Conservation (phyloP, 2,113 vertebrate species). For the Hippopotamus amphibius region DNA sequence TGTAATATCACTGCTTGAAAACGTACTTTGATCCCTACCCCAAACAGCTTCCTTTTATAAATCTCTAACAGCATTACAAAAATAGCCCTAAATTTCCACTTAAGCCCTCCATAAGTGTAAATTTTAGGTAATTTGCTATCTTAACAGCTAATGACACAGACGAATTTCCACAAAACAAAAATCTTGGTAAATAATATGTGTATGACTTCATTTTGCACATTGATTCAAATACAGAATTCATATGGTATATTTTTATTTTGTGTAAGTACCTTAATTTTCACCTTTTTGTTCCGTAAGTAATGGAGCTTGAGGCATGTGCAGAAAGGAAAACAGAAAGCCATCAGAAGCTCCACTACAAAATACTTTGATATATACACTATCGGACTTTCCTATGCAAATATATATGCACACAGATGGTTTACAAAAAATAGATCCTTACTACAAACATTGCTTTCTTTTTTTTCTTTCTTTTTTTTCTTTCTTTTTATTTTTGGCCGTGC, state of each 20-base stretch:
- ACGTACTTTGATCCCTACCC: background rate
- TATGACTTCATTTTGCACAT: constrained; percentile 20
- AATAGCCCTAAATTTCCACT: constrained; percentile 16
- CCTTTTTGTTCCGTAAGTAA: background rate
- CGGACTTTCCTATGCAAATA: background rate
- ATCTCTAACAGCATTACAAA: constrained; percentile 20
- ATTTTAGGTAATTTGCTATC: constrained; percentile 11
- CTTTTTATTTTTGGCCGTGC: background rate
- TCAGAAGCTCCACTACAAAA: background rate
- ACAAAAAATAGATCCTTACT: background rate
- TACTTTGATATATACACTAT: background rate
- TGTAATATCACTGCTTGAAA: constrained; percentile 1
- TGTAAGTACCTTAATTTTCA: background rate
- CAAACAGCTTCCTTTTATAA: constrained; percentile 22
- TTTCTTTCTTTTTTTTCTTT: background rate
- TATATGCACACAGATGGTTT: background rate
- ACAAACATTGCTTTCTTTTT: background rate
- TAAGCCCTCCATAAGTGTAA: background rate
- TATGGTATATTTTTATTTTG: background rate
- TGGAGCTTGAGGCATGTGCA: background rate
- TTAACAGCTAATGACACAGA: background rate
- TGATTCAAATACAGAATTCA: constrained; percentile 49
- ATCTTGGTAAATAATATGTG: background rate
- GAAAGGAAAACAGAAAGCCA: background rate
- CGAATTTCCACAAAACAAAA: constrained; percentile 1